phyloP scores from a whole-genome alignment of 2,797 vertebrate genomes.

The Sebastes matsubarae region DNA sequence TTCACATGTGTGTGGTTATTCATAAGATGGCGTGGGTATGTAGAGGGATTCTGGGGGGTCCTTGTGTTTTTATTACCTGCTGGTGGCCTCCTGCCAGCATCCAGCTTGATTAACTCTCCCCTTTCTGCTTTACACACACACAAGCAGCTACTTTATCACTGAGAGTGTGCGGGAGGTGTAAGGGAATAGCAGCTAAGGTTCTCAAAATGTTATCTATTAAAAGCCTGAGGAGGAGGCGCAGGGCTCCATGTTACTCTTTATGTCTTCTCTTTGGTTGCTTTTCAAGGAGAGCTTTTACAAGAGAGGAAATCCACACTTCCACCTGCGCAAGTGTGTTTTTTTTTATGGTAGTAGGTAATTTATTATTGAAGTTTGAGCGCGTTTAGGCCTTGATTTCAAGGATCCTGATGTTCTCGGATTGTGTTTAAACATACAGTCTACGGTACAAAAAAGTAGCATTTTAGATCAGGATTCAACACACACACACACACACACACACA shows the following conservation, averaged over 20 bases:
- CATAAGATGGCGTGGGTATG: slow-evolving; percentile 19
- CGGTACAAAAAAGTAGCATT: slow-evolving; percentile 27
- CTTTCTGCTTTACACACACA: slow-evolving; percentile 17
- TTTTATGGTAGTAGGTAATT: slow-evolving; percentile 34
- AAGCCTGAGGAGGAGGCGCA: slow-evolving; percentile 45
- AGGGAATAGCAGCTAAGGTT: slow-evolving; percentile 53
- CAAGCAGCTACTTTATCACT: slow-evolving; percentile 38
- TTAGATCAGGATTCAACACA: slow-evolving; percentile 34
- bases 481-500: not conserved
- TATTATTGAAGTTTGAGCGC: slow-evolving; percentile 32
- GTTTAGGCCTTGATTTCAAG: slow-evolving; percentile 40
- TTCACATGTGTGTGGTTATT: slow-evolving; percentile 31
- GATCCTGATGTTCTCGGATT: slow-evolving; percentile 3
- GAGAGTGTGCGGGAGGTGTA: slow-evolving; percentile 40
- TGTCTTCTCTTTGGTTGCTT: slow-evolving; percentile 46
- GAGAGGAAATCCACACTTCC: slow-evolving; percentile 48
- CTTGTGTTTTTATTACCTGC: slow-evolving; percentile 74
- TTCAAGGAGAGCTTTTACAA: slow-evolving; percentile 46
- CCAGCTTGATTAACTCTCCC: slow-evolving; percentile 68
- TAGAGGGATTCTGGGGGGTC: slow-evolving; percentile 58
- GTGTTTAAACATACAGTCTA: not conserved
- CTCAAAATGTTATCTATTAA: slow-evolving; percentile 71
- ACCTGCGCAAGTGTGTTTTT: slow-evolving; percentile 28
- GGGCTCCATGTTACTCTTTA: slow-evolving; percentile 38
- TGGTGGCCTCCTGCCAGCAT: slow-evolving; percentile 64